These are phyloP conservation scores for Melanogrammus aeglefinus DNA, from an alignment of 2,797 vertebrate species.

Conservation along the genomic window DNA sequence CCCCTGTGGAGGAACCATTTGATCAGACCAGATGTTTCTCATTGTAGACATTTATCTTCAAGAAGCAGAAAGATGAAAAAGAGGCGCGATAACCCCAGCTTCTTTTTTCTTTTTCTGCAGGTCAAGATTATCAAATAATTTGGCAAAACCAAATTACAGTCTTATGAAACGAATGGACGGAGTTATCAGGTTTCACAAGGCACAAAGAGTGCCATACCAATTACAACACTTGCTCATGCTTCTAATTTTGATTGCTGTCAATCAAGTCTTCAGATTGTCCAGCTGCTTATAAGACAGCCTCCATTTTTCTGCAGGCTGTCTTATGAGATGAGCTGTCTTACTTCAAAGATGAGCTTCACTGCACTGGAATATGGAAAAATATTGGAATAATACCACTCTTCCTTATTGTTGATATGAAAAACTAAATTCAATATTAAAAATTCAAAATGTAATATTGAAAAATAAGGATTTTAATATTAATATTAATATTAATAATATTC, in stretches of 20 bases:
- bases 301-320: background rate
- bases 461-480: background rate
- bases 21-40: conserved; percentile 73
- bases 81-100: conserved; percentile 54
- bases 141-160: conserved; percentile 61
- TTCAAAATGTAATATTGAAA: background rate
- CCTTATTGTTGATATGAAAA: background rate
- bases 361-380: background rate
- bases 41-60: conserved; percentile 64
- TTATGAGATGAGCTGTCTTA: too few relatives aligned
- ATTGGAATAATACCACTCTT: background rate
- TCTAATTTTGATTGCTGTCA: conserved; percentile 39
- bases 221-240: conserved; percentile 61
- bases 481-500: background rate
- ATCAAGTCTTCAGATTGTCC: conserved; percentile 37
- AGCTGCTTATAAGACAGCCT: background rate
- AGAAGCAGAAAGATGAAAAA: conserved; percentile 65
- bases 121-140: conserved; percentile 65
- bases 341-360: conserved; percentile 9
- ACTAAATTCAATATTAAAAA: background rate
- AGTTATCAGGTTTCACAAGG: conserved; percentile 47
- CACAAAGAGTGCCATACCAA: conserved; percentile 38
- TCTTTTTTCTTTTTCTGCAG: conserved; percentile 58
- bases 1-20: conserved; percentile 61
- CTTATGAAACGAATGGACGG: conserved; percentile 37